phyloP scores from a whole-genome alignment of 2,113 vertebrate species.

The Theristicus caerulescens region DNA sequence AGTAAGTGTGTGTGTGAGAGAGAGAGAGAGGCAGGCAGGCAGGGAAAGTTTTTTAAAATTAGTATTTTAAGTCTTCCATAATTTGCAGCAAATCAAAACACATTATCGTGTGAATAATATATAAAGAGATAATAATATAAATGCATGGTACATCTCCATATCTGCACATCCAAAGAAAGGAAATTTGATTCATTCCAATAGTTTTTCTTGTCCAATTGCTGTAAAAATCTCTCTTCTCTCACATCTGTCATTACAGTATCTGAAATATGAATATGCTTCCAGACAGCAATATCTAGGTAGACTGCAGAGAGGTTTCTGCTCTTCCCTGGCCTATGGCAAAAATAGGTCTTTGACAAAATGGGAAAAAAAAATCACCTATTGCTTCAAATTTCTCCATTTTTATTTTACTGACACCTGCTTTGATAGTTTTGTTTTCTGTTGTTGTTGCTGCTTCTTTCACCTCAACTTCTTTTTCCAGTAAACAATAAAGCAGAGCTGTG shows the following conservation, averaged over 20 bases:
- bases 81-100: conserved; percentile 31
- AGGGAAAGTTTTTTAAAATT: background rate
- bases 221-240: background rate
- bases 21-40: background rate
- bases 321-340: background rate
- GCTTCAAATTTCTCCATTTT: background rate
- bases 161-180: background rate
- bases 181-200: background rate
- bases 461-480: background rate
- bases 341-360: background rate
- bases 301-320: background rate
- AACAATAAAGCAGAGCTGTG: background rate
- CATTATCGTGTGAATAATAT: background rate
- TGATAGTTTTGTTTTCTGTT: background rate
- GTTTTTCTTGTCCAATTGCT: background rate
- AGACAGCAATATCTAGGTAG: background rate
- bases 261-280: background rate
- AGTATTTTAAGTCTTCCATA: background rate
- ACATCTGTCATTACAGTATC: background rate
- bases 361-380: background rate
- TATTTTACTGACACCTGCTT: background rate
- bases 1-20: background rate
- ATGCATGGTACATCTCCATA: background rate
- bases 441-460: background rate
- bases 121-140: background rate